These are phyloP conservation scores for Sphenodon punctatus DNA, from an alignment of 2,797 vertebrate genomes.

Conservation along the genomic window DNA sequence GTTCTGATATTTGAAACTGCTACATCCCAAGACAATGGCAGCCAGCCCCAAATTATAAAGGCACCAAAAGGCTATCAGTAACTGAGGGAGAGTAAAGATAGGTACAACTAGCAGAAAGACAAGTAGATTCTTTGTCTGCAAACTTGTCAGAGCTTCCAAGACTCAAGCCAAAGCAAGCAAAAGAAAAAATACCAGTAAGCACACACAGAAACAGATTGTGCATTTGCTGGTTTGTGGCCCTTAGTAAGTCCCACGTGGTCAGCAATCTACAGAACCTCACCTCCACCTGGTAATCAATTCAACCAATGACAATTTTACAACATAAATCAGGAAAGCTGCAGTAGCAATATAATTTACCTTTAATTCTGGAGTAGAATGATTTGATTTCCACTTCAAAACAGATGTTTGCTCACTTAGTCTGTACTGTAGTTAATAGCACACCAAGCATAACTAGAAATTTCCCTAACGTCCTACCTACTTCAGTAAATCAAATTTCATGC, in stretches of 20 bases:
- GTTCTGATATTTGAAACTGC: neutral
- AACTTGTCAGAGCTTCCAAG: neutral
- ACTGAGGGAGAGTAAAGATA: too few relatives aligned
- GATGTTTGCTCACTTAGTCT: neutral
- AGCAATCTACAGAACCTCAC: neutral
- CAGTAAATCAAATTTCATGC: neutral
- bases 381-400: neutral
- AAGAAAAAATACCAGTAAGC: neutral
- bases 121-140: neutral
- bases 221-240: neutral
- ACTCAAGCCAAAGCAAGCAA: neutral
- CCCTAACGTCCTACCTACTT: neutral
- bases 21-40: neutral
- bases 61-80: neutral
- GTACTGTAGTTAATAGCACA: neutral
- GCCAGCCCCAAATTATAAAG: neutral
- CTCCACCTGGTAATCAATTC: neutral
- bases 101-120: neutral
- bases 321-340: neutral
- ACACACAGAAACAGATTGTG: neutral
- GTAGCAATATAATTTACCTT: neutral
- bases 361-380: neutral
- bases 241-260: neutral
- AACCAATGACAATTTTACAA: too few relatives aligned
- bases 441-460: neutral